Evolutionary conservation across 2,113 vertebrate species (phyloP).

Genomic region (Cynoglossus semilaevis): DNA sequence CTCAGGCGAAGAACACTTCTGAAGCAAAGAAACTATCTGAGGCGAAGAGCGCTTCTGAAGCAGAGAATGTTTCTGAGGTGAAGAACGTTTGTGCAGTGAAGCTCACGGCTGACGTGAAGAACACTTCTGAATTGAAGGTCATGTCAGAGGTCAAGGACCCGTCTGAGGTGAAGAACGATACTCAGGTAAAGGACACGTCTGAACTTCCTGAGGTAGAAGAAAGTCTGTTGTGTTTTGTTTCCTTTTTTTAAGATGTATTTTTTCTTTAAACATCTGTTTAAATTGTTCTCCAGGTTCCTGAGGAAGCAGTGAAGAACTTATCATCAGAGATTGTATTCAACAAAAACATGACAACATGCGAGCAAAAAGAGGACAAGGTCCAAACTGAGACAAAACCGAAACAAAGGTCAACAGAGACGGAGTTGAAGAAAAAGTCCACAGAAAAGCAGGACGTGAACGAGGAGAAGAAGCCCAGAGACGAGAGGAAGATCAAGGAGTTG

Average conservation of each 20-base stretch:
- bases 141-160: no score
- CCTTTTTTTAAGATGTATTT: not conserved
- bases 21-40: not conserved
- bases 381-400: not conserved
- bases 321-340: not conserved
- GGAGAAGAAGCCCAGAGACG: constrained; percentile 13
- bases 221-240: not conserved
- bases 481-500: constrained; percentile 8
- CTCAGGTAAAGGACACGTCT: not conserved
- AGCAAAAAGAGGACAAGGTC: not conserved
- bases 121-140: constrained; percentile 3
- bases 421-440: not conserved
- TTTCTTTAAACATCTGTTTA: not conserved
- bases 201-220: constrained; percentile 36
- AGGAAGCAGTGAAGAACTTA: constrained; percentile 38
- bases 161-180: not conserved
- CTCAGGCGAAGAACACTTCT: not conserved
- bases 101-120: not conserved
- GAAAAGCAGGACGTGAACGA: constrained; percentile 17
- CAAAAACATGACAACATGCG: not conserved
- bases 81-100: no score
- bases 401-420: not conserved
- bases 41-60: no score
- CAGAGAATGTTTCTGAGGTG: rapidly evolving
- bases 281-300: constrained; percentile 42